Evolutionary conservation across 2,888 invertebrate genomes (phyloP).

Genomic region (Antheraea assamensis): DNA sequence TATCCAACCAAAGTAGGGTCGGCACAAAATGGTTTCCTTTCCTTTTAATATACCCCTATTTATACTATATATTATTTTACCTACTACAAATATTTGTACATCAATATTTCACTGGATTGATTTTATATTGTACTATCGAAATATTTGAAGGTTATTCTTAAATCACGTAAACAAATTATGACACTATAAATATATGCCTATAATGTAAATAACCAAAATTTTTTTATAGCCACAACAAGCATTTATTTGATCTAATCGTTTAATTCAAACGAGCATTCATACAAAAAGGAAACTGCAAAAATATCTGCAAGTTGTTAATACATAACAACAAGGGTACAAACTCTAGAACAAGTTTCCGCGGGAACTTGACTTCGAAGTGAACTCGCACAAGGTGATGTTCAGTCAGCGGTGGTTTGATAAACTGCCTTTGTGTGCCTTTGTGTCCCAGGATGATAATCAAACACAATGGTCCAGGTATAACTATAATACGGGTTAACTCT

Average conservation of each 20-base stretch:
- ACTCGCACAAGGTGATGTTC: constrained; percentile 54
- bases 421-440: constrained; percentile 68
- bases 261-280: neutral
- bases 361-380: constrained; percentile 37
- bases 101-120: no score
- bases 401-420: constrained; percentile 66
- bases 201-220: no score
- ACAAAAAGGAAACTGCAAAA: neutral
- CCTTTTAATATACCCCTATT: no score
- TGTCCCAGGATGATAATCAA: constrained; percentile 62
- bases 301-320: neutral
- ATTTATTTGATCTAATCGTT: neutral
- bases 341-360: constrained; percentile 20
- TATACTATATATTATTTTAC: no score
- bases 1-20: no score
- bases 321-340: constrained; percentile 5
- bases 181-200: no score
- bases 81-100: no score
- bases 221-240: no score
- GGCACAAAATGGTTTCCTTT: no score
- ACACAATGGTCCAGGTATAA: constrained; percentile 49
- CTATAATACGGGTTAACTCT: constrained; percentile 49
- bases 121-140: no score
- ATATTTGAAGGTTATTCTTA: no score
- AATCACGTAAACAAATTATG: no score